Conservation (phyloP, 1,140 invertebrate species). For the Callitettix versicolor region DNA sequence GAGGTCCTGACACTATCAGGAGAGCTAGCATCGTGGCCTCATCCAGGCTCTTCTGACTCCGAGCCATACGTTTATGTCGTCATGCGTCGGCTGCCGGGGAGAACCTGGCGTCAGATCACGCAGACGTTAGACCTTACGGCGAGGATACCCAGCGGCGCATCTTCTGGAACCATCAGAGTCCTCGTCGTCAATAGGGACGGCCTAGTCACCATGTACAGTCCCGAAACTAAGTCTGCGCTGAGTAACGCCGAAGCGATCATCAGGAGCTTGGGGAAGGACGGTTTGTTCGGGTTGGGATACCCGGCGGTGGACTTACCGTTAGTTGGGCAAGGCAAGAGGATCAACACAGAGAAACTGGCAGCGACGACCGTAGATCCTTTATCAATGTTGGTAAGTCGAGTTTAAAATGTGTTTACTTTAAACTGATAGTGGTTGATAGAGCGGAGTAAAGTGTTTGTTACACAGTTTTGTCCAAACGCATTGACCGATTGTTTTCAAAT, state of each 20-base stretch:
- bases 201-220: slow-evolving; percentile 53
- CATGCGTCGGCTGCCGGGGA: slow-evolving; percentile 45
- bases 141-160: slow-evolving; percentile 43
- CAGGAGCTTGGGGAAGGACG: slow-evolving; percentile 4
- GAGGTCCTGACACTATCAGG: slow-evolving; percentile 42
- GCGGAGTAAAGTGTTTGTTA: too few species aligned
- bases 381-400: too few species aligned
- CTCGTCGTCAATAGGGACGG: slow-evolving; percentile 52
- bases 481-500: too few species aligned
- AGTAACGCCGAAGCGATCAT: slow-evolving; percentile 12
- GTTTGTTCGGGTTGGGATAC: slow-evolving; percentile 9
- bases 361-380: too few species aligned
- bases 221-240: slow-evolving; percentile 21
- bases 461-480: too few species aligned
- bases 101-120: slow-evolving; percentile 11
- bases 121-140: slow-evolving; percentile 48
- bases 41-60: slow-evolving; percentile 37
- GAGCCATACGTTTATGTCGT: slow-evolving; percentile 53
- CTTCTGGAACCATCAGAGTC: slow-evolving; percentile 47
- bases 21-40: slow-evolving; percentile 44
- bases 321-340: too few species aligned
- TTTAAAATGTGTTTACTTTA: too few species aligned
- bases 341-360: too few species aligned
- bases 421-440: too few species aligned
- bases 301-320: background rate